Base-by-base conservation (phyloP, 30 jellyfish, hydroid and myxozoan genomes). In the Hydractinia echinata region DNA sequence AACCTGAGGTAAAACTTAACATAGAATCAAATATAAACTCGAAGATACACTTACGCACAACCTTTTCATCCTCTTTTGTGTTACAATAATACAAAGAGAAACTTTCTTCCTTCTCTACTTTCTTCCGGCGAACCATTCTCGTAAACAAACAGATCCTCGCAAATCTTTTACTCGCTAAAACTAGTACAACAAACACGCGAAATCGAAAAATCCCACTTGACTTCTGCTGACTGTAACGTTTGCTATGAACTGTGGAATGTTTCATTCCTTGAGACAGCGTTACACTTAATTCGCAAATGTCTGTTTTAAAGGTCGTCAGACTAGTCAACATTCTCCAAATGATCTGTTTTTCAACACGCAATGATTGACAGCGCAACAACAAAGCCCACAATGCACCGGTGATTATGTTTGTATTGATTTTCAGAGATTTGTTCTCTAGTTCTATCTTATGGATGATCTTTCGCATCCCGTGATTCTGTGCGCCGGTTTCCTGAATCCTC, bases 221-320 rank as follows among this genome's bases (percentile, higher is more conserved):
- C 9, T 66, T 49, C 44, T 66, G 5, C 15, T 7, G 52, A 16
- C 14, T 74, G 9, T 51, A 30, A 10, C 74, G 21, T 5, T 44
- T 54, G 1, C 44, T 30, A 30, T 30, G 44, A 30, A 30, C 2
- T 30, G 44, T 2, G 2, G 44, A 30, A 60, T 62, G 88, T 5
- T 68, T 82, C 94, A 89, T 84, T 67, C 84, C 96, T 2, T 82
- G 66, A 21, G 77, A 76, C 89, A 89, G 52, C 16, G 87, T 79
- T n/a, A 72, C 77, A 6, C 52, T 88, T 0, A 89, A 83, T 39
- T 74, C 79, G 20, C 48, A n/a, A 10, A 76, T 73, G 18, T 81
- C 81, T 50, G 73, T 87, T 67, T 69, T 79, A 53, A 88, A 70
- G 7, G 68, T 69, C 51, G 51, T 68, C 53, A 70, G 8, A 5